Percentiles rank a stretch among this genome's conserved stretches.
phyloP scores from a whole-genome alignment of 2,797 vertebrate genomes.

The Lutjanus argentimaculatus region DNA sequence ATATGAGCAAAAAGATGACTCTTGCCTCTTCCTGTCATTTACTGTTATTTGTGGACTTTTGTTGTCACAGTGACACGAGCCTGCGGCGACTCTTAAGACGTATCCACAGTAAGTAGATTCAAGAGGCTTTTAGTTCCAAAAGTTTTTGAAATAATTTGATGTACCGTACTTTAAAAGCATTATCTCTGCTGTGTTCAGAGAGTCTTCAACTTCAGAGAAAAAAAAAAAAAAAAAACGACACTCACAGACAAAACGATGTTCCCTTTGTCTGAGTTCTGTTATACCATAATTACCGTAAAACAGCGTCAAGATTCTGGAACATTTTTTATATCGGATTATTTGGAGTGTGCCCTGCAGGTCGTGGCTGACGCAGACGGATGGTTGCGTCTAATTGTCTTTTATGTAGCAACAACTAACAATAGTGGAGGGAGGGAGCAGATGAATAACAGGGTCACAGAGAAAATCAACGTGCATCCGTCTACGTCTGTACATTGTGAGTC shows the following conservation, averaged over 20 bases:
- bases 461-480: not conserved
- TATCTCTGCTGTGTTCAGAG: not conserved
- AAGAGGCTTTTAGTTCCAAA: too few species aligned
- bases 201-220: not conserved
- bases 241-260: not conserved
- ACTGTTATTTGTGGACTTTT: too few species aligned
- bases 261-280: slow-evolving; percentile 2
- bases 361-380: slow-evolving; percentile 31
- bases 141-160: too few species aligned
- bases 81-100: too few species aligned
- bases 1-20: too few species aligned
- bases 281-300: slow-evolving; percentile 15
- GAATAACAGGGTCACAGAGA: slow-evolving; percentile 28
- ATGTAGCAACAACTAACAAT: slow-evolving; percentile 9
- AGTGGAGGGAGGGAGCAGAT: not conserved
- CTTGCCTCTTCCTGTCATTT: too few species aligned
- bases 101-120: too few species aligned
- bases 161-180: too few species aligned
- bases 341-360: slow-evolving; percentile 29
- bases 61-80: too few species aligned
- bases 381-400: slow-evolving; percentile 49
- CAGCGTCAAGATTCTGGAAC: slow-evolving; percentile 8
- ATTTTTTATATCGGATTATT: not conserved
- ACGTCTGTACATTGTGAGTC: slow-evolving; percentile 4
- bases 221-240: too few species aligned